Conservation (phyloP, 1,140 invertebrate genomes). For the Apis dorsata region DNA sequence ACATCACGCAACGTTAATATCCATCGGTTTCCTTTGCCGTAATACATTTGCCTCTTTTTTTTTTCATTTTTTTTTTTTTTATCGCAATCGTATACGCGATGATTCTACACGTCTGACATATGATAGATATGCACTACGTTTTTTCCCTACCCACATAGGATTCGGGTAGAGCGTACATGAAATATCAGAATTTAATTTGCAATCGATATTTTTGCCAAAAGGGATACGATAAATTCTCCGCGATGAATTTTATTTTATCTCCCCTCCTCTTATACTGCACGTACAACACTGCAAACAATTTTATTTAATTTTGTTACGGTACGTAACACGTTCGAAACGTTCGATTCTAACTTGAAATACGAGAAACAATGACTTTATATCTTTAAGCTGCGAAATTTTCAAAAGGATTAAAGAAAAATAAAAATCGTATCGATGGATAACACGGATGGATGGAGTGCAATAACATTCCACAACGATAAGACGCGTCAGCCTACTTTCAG, state of each 20-base stretch:
- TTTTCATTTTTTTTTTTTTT: background rate
- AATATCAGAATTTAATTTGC: background rate
- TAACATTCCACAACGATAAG: conserved; percentile 53
- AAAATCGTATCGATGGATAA: background rate
- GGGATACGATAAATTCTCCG: no score
- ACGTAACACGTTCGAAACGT: background rate
- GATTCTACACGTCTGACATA: background rate
- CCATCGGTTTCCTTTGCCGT: background rate
- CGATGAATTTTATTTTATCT: background rate
- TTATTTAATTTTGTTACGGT: background rate
- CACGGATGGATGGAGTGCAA: conserved; percentile 18
- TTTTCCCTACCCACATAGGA: no score
- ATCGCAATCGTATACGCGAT: background rate
- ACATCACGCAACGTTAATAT: background rate
- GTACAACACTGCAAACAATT: background rate
- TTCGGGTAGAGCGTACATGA: no score
- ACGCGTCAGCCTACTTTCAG: conserved; percentile 42
- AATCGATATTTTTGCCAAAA: background rate
- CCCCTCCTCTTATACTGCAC: background rate
- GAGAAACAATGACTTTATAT: background rate
- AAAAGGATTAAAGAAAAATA: no score
- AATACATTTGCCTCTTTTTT: background rate
- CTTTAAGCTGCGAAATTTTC: background rate
- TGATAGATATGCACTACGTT: background rate
- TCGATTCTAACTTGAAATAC: background rate